These are phyloP conservation scores for Lagodon rhomboides DNA, from an alignment of 2,797 vertebrate species.

Conservation along the genomic window DNA sequence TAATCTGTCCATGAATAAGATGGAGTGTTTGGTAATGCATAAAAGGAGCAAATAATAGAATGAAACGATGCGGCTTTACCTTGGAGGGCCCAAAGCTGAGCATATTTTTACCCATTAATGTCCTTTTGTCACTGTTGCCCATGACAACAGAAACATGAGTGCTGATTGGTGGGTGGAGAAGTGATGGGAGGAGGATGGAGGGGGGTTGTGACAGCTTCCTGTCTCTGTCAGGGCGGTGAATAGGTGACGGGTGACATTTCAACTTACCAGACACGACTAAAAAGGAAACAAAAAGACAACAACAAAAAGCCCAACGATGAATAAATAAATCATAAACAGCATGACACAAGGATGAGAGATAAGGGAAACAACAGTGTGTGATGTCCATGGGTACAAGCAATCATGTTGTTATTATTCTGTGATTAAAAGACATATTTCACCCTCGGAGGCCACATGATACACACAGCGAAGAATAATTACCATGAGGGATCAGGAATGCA, in stretches of 20 bases:
- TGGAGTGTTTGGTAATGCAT: constrained; percentile 65
- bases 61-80: constrained; percentile 85
- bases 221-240: constrained; percentile 94
- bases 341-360: constrained; percentile 67
- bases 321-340: constrained; percentile 85
- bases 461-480: constrained; percentile 34
- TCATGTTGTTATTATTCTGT: constrained; percentile 54
- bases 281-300: constrained; percentile 91
- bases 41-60: constrained; percentile 73
- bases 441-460: constrained; percentile 19
- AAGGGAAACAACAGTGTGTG: constrained; percentile 63
- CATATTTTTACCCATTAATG: constrained; percentile 91
- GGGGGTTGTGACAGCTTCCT: constrained; percentile 92
- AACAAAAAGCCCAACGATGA: constrained; percentile 85
- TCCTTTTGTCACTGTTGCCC: constrained; percentile 92
- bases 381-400: constrained; percentile 68
- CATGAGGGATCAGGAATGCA: constrained; percentile 33
- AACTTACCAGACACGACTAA: constrained; percentile 99
- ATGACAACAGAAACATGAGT: constrained; percentile 93
- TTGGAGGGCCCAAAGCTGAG: constrained; percentile 77
- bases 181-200: constrained; percentile 92
- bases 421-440: constrained; percentile 55
- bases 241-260: constrained; percentile 98
- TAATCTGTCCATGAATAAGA: constrained; percentile 68
- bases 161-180: constrained; percentile 94